phyloP scores from a whole-genome alignment of 2,888 invertebrate genomes.

The Chymomyza caudatula region DNA sequence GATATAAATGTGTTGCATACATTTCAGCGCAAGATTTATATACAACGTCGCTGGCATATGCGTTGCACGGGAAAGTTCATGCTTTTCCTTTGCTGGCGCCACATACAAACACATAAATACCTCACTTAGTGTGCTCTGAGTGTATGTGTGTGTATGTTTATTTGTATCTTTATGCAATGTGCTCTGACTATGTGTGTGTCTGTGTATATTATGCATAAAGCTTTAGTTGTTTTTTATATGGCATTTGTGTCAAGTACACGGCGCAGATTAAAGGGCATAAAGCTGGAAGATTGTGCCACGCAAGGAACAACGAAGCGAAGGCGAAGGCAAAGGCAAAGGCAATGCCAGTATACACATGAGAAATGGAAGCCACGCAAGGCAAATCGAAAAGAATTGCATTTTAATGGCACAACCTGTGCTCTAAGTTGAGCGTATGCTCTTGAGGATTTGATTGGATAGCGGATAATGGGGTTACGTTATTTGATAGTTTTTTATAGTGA shows the following conservation, averaged over 20 bases:
- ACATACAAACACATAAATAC: background rate
- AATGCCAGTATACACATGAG: background rate
- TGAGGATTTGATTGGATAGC: constrained; percentile 26
- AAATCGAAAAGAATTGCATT: constrained; percentile 67
- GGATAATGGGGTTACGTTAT: constrained; percentile 37
- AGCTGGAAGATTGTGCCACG: constrained; percentile 55
- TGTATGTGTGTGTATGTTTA: background rate
- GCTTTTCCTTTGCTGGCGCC: constrained; percentile 27
- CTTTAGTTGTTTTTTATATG: constrained; percentile 45
- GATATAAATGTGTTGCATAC: constrained; percentile 64
- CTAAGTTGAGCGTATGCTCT: background rate
- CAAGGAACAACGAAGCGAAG: background rate
- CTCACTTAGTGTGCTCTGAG: background rate
- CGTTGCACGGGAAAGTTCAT: constrained; percentile 25
- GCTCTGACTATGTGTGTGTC: constrained; percentile 17
- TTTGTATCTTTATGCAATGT: constrained; percentile 56
- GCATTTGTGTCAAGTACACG: constrained; percentile 70
- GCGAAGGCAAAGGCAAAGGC: background rate
- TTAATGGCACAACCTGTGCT: constrained; percentile 60
- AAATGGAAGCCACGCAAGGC: constrained; percentile 31
- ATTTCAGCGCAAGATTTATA: constrained; percentile 66
- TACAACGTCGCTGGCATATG: constrained; percentile 43
- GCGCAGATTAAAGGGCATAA: constrained; percentile 65
- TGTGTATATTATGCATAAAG: background rate
- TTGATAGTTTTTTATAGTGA: constrained; percentile 31